Base-by-base conservation (phyloP, 1,140 invertebrate species). In the Mizuhopecten yessoensis region DNA sequence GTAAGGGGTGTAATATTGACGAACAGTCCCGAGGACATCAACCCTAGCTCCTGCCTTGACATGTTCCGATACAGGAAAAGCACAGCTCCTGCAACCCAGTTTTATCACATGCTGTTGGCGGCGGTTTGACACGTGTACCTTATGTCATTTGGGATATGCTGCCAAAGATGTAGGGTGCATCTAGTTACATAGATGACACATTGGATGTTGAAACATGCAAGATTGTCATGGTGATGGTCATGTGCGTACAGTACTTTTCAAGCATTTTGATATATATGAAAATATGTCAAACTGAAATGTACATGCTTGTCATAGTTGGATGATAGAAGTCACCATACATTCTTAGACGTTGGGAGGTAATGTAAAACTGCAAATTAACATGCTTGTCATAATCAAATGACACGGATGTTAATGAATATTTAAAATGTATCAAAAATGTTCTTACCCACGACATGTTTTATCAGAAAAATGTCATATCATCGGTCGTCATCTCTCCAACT, bases 381-480 rank as follows among this genome's bases (percentile, higher is more conserved):
- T 23, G 20, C 36, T 39, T 39, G 5, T 39, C 45, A 49, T 49
- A 49, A 20, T 29, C 29, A 29, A 75, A n/a, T 29, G 57, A 75
- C n/a, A 75, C 57, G 29, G 42, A 45, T 75, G 17, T 75, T 75
- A 11, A 75, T 20, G 20, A 23, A 20, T 49, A 49, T 29, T 39
- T 75, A 75, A 75, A 9, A 17, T n/a, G n/a, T 3, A 49, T 17
- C 45, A 49, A 7, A 75, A 29, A 29, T 75, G 57, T 75, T 75
- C 23, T 75, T 75, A 75, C 23, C 57, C n/a, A 29, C 57, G 29
- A 75, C 5, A 29, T 75, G 23, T 75, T 75, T 75, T 75, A 75
- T 23, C 57, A 75, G 45, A 23, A 75, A 75, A 75, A 75, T 29
- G n/a, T 75, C 57, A 75, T 75, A 75, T 75, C n/a, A 75, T 75